These are phyloP conservation scores for Trichosurus vulpecula DNA, from an alignment of 2,797 vertebrate species.

Conservation along the genomic window DNA sequence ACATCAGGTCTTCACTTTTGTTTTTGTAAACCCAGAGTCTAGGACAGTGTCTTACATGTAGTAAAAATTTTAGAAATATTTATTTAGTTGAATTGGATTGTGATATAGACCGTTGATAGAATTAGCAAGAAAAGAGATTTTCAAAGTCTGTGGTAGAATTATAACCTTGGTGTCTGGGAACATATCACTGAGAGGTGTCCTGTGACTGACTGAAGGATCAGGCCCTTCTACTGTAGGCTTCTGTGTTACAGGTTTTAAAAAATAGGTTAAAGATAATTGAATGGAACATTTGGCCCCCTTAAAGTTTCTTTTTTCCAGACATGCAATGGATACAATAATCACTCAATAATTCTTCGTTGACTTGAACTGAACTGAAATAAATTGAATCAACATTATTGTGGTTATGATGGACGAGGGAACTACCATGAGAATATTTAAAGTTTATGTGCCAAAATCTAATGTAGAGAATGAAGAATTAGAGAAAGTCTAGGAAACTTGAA, in stretches of 20 bases:
- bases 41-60: neutral
- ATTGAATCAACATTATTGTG: neutral
- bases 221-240: neutral
- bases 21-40: neutral
- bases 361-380: neutral
- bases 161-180: neutral
- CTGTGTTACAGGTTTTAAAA: neutral
- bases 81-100: neutral
- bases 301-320: neutral
- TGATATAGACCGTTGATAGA: neutral
- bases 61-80: neutral
- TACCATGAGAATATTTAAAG: neutral
- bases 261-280: neutral
- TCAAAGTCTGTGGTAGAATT: neutral
- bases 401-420: neutral
- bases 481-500: neutral
- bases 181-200: neutral
- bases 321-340: neutral
- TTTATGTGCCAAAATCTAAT: neutral
- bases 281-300: neutral
- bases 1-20: neutral
- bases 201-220: neutral
- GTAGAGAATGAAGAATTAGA: neutral
- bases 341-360: neutral
- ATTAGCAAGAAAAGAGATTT: neutral